Conservation (phyloP, 1,140 invertebrate genomes). For the Gonatopus flavifemur region DNA sequence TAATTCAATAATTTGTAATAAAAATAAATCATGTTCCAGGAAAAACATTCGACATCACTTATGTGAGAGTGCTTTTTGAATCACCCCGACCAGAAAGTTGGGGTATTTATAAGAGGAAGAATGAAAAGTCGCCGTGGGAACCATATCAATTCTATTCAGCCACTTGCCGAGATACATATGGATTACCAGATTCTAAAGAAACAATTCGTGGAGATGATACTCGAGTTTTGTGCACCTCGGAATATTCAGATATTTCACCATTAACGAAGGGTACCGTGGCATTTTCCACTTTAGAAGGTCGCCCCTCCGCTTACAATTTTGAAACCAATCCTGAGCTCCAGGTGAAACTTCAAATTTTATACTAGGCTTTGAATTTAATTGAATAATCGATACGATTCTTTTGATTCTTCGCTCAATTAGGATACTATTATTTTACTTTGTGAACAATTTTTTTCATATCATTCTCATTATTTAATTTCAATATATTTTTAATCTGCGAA, state of each 20-base stretch:
- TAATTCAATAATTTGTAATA: too few species aligned
- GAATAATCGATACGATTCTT: not conserved
- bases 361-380: not conserved
- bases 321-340: slow-evolving; percentile 87
- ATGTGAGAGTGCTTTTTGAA: slow-evolving; percentile 89
- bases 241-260: slow-evolving; percentile 97
- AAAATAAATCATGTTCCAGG: slow-evolving; percentile 70
- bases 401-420: too few species aligned
- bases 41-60: slow-evolving; percentile 98
- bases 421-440: too few species aligned
- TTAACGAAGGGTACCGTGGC: slow-evolving; percentile 93
- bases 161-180: slow-evolving; percentile 88
- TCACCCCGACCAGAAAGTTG: slow-evolving; percentile 96
- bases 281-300: slow-evolving; percentile 92
- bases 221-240: slow-evolving; percentile 89
- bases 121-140: slow-evolving; percentile 81
- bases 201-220: slow-evolving; percentile 74
- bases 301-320: slow-evolving; percentile 89
- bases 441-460: not conserved
- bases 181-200: slow-evolving; percentile 72
- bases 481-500: not conserved
- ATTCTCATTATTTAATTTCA: not conserved
- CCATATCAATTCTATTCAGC: slow-evolving; percentile 97
- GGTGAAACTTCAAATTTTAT: slow-evolving; percentile 57
- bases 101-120: slow-evolving; percentile 88